Percentiles rank a stretch among this genome's conserved stretches.
Conservation (phyloP, 2,797 vertebrate genomes). For the Phrynocephalus vlangalii region DNA sequence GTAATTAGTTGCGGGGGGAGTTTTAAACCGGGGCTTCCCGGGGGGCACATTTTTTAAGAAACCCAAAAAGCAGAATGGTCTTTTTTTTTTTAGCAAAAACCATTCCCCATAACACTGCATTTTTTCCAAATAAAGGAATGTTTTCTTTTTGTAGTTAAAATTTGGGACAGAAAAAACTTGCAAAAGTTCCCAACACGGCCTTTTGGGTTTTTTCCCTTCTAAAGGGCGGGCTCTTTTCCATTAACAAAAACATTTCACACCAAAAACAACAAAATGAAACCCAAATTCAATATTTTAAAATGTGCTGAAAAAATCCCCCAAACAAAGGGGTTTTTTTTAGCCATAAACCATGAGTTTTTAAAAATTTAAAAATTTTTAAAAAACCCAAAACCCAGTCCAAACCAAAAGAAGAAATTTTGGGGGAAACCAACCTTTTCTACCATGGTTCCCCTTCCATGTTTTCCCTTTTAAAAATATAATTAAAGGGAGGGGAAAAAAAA, state of each 20-base stretch:
- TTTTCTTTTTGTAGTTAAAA: conserved; percentile 57
- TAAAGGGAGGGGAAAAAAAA: background rate
- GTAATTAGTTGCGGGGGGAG: no score
- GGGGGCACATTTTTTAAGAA: background rate
- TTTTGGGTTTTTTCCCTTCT: conserved; percentile 44
- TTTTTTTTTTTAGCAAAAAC: no score
- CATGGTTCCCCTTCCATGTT: conserved; percentile 28
- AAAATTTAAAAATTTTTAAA: background rate
- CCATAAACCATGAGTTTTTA: background rate
- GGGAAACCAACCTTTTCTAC: no score
- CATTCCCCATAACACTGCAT: background rate
- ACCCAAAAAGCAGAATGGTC: background rate
- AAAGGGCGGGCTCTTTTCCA: conserved; percentile 41
- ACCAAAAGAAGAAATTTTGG: background rate
- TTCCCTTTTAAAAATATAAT: conserved; percentile 4
- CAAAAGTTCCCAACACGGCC: conserved; percentile 60
- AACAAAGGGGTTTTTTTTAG: background rate
- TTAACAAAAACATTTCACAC: no score
- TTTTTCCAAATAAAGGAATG: conserved; percentile 37
- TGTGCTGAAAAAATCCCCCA: background rate
- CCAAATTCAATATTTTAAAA: background rate
- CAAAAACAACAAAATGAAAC: no score
- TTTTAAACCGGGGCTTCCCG: no score
- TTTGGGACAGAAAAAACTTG: conserved; percentile 55
- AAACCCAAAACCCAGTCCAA: background rate